A percentile compares a stretch with the other conserved stretches of the same genome.
Conservation (phyloP, 2,888 invertebrate species). For the Tipula lateralis region DNA sequence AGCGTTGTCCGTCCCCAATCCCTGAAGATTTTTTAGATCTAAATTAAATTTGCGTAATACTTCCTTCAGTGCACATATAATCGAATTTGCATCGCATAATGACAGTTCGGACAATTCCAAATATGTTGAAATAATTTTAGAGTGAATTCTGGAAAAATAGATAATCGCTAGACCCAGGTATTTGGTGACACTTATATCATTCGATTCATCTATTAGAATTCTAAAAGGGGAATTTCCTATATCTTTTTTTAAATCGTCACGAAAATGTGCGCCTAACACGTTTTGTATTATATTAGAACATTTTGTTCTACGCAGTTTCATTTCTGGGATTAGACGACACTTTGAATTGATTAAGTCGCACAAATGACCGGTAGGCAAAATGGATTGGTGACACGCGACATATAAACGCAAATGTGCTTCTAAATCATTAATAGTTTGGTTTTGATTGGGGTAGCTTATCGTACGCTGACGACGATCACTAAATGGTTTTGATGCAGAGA, state of each 20-base stretch:
- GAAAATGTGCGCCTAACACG: conserved; percentile 30
- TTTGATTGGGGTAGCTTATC: no score
- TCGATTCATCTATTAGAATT: conserved; percentile 27
- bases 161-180: neutral
- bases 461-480: no score
- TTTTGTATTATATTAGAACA: conserved; percentile 30
- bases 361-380: no score
- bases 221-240: neutral
- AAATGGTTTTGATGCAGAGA: no score
- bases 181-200: conserved; percentile 12
- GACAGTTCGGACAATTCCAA: no score
- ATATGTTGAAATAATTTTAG: no score
- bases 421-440: no score
- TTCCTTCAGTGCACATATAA: neutral
- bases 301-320: conserved; percentile 32
- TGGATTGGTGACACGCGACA: no score
- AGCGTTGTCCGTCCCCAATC: conserved; percentile 31
- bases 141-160: no score
- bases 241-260: neutral
- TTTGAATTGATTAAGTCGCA: no score
- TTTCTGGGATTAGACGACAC: no score
- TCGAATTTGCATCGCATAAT: neutral
- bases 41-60: neutral
- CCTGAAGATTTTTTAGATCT: neutral
- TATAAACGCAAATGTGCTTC: no score